These are phyloP conservation scores for Barnardius zonarius DNA, from an alignment of 2,113 vertebrate species.

Conservation along the genomic window DNA sequence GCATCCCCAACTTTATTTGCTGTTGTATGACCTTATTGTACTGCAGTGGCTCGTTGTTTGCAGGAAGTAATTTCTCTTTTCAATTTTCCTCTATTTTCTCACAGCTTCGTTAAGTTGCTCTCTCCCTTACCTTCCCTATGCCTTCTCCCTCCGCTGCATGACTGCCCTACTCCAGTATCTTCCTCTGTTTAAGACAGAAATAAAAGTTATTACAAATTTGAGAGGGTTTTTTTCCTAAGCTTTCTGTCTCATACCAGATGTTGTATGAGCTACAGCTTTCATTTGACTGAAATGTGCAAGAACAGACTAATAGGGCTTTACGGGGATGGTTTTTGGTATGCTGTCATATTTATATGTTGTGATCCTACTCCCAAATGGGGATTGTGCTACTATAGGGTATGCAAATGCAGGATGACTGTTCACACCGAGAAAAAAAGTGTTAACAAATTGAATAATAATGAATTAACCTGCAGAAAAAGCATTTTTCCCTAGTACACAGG, in stretches of 20 bases:
- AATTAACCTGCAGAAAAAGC: constrained; percentile 70
- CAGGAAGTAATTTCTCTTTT: background rate
- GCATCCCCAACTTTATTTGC: background rate
- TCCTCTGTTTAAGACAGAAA: background rate
- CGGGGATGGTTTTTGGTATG: background rate
- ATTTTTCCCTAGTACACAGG: constrained; percentile 66
- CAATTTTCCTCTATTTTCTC: background rate
- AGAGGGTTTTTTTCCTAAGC: background rate
- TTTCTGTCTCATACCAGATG: constrained; percentile 30
- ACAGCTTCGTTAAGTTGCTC: background rate
- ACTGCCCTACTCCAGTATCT: background rate
- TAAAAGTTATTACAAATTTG: background rate
- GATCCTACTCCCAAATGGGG: constrained; percentile 17
- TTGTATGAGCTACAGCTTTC: constrained; percentile 37
- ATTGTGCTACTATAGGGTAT: constrained; percentile 16
- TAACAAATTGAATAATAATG: constrained; percentile 68
- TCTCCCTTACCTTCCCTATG: background rate
- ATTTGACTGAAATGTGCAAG: constrained; percentile 29
- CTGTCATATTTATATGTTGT: constrained; percentile 51
- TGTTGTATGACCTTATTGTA: background rate
- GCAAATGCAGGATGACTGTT: constrained; percentile 40
- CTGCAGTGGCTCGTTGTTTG: background rate
- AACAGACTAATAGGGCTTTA: constrained; percentile 2
- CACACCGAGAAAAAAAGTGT: constrained; percentile 43
- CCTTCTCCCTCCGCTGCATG: background rate